Conservation (phyloP, 2,797 vertebrate genomes). For the Lepus oiostolus region DNA sequence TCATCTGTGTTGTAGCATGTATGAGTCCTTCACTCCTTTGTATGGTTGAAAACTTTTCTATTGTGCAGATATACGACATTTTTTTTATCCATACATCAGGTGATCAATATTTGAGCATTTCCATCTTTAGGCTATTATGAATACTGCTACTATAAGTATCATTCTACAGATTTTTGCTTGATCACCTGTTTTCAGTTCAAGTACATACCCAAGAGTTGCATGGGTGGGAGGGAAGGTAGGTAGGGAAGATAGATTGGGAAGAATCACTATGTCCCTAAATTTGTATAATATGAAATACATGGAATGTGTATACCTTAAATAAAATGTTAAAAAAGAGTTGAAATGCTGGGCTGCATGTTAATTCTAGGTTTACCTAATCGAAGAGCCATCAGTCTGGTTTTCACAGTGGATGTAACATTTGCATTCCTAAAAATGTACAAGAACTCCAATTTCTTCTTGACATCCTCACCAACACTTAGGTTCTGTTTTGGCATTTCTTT, state of each 20-base stretch:
- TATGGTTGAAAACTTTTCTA: background rate
- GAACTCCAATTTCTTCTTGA: background rate
- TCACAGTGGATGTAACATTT: background rate
- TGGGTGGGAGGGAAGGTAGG: no score
- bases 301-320: no score
- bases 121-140: background rate
- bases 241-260: no score
- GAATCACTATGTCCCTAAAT: no score
- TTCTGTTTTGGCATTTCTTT: background rate
- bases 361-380: slow-evolving; percentile 8
- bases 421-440: background rate
- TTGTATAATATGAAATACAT: no score
- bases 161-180: background rate
- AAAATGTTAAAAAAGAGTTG: background rate
- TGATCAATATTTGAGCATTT: background rate
- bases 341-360: background rate
- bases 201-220: background rate
- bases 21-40: slow-evolving; percentile 1
- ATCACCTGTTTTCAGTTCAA: background rate
- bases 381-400: background rate
- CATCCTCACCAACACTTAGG: background rate
- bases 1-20: background rate
- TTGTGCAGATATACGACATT: background rate
- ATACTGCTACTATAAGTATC: background rate
- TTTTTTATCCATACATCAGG: background rate